Conservation (phyloP, 2,888 invertebrate species). For the Cosmorhoe ocellata region DNA sequence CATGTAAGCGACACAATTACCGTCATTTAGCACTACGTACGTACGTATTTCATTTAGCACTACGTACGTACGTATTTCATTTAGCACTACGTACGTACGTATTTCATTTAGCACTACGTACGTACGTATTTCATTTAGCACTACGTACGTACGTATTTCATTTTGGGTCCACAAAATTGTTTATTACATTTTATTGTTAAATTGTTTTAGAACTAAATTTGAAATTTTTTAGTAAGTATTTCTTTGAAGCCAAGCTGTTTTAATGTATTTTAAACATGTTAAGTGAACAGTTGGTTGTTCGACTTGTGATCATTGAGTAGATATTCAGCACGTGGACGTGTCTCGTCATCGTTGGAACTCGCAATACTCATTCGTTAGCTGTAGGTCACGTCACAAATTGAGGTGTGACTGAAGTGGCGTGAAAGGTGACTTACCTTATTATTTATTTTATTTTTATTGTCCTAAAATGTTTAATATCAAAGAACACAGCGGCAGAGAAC, state of each 20-base stretch:
- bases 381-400: constrained; percentile 19
- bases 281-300: constrained; percentile 10
- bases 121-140: constrained; percentile 1
- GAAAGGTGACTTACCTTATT: background rate
- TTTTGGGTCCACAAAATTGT: constrained; percentile 14
- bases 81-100: constrained; percentile 5
- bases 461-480: background rate
- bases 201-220: constrained; percentile 15
- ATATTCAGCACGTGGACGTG: constrained; percentile 7
- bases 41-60: background rate
- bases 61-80: background rate
- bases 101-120: constrained; percentile 2
- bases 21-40: background rate
- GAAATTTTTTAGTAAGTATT: too few relatives aligned
- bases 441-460: background rate
- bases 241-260: too few relatives aligned
- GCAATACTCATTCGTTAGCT: constrained; percentile 31
- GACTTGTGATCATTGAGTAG: constrained; percentile 11
- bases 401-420: constrained; percentile 8
- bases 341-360: constrained; percentile 6
- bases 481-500: constrained; percentile 1
- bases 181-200: constrained; percentile 14
- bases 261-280: constrained; percentile 16
- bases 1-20: background rate
- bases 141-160: background rate